These are phyloP conservation scores for Tuberolachnus salignus DNA, from an alignment of 2,888 invertebrate genomes.

Conservation along the genomic window DNA sequence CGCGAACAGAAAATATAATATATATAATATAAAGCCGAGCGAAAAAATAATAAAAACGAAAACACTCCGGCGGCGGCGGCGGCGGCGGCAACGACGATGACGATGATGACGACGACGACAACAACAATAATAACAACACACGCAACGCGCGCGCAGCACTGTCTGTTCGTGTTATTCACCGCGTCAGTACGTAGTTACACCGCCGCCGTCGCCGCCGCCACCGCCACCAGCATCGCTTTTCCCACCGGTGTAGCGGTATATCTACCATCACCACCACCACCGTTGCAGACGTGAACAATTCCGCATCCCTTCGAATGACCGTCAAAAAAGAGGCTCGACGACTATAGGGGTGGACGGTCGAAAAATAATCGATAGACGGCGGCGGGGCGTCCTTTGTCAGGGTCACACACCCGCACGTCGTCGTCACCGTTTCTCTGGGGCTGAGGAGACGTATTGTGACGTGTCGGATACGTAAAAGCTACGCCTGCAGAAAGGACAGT, in stretches of 20 bases:
- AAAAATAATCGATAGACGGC: conserved; percentile 42
- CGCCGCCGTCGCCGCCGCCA: conserved; percentile 12
- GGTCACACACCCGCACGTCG: conserved; percentile 32
- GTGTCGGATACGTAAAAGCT: not conserved
- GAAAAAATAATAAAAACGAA: not conserved
- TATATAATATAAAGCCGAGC: not conserved
- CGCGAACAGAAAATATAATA: not conserved
- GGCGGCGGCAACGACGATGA: not conserved
- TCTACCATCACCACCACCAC: not conserved
- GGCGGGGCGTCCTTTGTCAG: conserved; percentile 39
- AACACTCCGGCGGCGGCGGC: not conserved
- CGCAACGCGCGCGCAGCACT: conserved; percentile 47
- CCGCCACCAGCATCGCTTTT: conserved; percentile 34
- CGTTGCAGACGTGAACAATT: conserved; percentile 57
- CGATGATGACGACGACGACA: not conserved
- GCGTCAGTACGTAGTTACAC: conserved; percentile 41
- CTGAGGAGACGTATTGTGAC: conserved; percentile 12
- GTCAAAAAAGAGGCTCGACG: conserved; percentile 27
- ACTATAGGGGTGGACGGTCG: not conserved
- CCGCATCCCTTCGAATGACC: conserved; percentile 51
- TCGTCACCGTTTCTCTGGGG: not conserved
- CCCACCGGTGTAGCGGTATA: conserved; percentile 61
- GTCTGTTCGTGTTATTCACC: conserved; percentile 37
- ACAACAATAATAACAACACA: conserved; percentile 48
- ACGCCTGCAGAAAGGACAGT: no score